These are phyloP conservation scores for Bombus ignitus DNA, from an alignment of 1,140 invertebrate genomes.

Conservation along the genomic window DNA sequence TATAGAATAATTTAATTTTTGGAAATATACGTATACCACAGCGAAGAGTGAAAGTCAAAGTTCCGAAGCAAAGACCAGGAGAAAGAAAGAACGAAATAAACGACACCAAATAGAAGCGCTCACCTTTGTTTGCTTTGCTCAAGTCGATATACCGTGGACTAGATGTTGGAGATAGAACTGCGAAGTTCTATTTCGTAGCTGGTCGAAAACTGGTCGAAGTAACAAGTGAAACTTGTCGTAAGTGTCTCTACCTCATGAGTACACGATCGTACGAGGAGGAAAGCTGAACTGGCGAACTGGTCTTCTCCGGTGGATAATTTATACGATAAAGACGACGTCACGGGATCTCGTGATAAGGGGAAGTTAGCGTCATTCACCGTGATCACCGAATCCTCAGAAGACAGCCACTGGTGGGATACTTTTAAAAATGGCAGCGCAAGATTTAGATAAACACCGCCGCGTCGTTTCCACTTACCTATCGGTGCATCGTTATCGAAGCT, in stretches of 20 bases:
- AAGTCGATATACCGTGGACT: slow-evolving; percentile 36
- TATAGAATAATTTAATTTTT: no score
- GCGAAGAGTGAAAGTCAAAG: background rate
- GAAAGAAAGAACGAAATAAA: background rate
- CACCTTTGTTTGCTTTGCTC: slow-evolving; percentile 52
- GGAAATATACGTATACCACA: background rate
- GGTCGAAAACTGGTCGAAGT: background rate
- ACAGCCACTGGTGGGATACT: background rate
- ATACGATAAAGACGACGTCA: slow-evolving; percentile 67
- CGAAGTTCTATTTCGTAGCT: slow-evolving; percentile 45
- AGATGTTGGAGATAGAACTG: slow-evolving; percentile 61
- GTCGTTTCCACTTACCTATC: background rate
- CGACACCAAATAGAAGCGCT: background rate
- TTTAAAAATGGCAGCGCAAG: background rate
- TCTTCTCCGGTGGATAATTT: slow-evolving; percentile 58
- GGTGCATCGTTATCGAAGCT: slow-evolving; percentile 5
- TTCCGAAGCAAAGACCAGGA: background rate
- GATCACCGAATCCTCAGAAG: slow-evolving; percentile 31
- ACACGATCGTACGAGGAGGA: slow-evolving; percentile 13
- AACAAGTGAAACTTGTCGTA: background rate
- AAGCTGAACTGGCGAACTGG: slow-evolving; percentile 51
- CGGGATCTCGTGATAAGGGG: slow-evolving; percentile 49
- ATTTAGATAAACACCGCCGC: slow-evolving; percentile 19
- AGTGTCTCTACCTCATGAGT: slow-evolving; percentile 42
- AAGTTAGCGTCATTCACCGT: slow-evolving; percentile 54